A percentile compares a stretch with the other conserved stretches of the same genome.
Conservation (phyloP, 2,888 invertebrate species). For the Lathronympha strigana region DNA sequence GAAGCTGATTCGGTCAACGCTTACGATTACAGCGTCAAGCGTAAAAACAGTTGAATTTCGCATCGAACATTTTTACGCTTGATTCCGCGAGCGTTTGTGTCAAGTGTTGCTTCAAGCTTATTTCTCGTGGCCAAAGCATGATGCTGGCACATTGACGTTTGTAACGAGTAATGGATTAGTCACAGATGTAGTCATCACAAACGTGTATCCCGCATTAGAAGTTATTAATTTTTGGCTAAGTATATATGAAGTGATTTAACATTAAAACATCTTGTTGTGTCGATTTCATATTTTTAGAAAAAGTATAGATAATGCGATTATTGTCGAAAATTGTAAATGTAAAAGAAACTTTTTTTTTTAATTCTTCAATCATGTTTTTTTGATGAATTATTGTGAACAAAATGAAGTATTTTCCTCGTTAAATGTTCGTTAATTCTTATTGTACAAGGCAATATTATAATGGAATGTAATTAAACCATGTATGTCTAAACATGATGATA, state of each 20-base stretch:
- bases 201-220: slow-evolving; percentile 71
- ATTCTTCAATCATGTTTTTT: slow-evolving; percentile 64
- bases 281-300: slow-evolving; percentile 81
- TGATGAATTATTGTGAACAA: slow-evolving; percentile 76
- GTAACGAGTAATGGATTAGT: slow-evolving; percentile 72
- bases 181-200: slow-evolving; percentile 79
- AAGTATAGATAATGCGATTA: slow-evolving; percentile 70
- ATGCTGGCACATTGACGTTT: slow-evolving; percentile 53
- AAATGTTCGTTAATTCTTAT: slow-evolving; percentile 71
- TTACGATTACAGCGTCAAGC: neutral
- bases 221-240: slow-evolving; percentile 71
- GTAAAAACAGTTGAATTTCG: too few relatives aligned
- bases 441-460: slow-evolving; percentile 76
- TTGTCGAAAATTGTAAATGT: slow-evolving; percentile 61
- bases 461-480: slow-evolving; percentile 68
- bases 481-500: slow-evolving; percentile 64
- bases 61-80: neutral
- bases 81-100: neutral
- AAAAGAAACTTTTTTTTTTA: slow-evolving; percentile 66
- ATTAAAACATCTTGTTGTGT: slow-evolving; percentile 77
- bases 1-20: too few relatives aligned
- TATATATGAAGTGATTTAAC: slow-evolving; percentile 71
- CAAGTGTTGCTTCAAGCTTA: neutral
- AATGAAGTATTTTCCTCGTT: slow-evolving; percentile 74
- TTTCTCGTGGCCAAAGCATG: neutral